Base-by-base conservation (phyloP, 2,113 vertebrate species). In the Perca fluviatilis region DNA sequence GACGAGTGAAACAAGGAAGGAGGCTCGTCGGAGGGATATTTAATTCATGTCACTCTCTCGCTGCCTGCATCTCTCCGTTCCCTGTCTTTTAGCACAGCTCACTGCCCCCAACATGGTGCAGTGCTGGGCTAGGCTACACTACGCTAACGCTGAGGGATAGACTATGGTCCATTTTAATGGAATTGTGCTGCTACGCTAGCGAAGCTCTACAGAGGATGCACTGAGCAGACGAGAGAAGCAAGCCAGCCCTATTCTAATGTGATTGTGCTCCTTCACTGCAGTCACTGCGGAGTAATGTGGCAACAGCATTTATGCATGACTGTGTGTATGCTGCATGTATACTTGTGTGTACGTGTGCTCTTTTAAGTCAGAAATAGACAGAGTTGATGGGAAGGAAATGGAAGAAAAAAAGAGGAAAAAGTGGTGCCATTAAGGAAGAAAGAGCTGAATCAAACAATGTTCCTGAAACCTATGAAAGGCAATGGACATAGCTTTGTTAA, bases 21-120 rank as follows among this genome's bases (percentile, higher is more conserved):
- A 80, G 67, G 82, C 86, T 93, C 85, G 85, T 90, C 69, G 50
- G 61, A 86, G 85, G 75, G 83, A 94, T 95, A 90, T 95, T 95
- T 95, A 93, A 95, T 95, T 94, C 88, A 94, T 93, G 93, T 85
- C 88, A 89, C 89, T 93, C 86, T 88, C 90, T 88, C 90, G 46
- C 85, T 86, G 89, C 83, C 87, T 73, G 85, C 87, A 80, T 90
- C 80, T 83, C 88, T 90, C 82, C 85, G 74, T 87, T 90, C 82
- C 73, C 91, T 93, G 92, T 94, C 91, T 89, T 94, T 93, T 88
- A 85, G 85, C 87, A 92, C 94, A 94, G 92, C 90, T 94, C 91
- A 91, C 86, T 94, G 91, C 89, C 62, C 86, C 84, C 85, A 90
- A 93, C 89, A 93, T 89, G 87, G 87, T 74, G 79, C 85, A 63